Percentiles rank a stretch among this genome's conserved stretches.
phyloP scores from a whole-genome alignment of 2,888 invertebrate species.

The Microplitis deprimator region DNA sequence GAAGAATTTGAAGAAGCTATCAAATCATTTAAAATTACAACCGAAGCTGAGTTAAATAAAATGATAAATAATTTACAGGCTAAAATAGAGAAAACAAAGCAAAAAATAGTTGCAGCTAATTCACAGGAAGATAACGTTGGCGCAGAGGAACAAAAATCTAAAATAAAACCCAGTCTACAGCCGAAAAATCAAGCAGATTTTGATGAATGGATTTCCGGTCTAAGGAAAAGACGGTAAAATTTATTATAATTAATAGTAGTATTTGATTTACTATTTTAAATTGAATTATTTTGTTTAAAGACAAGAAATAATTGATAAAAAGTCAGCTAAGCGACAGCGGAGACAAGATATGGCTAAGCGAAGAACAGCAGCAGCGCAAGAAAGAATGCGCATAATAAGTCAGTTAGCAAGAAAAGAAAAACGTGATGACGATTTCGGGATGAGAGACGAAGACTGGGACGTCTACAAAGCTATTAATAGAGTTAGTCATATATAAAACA shows the following conservation, averaged over 20 bases:
- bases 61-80: conserved; percentile 79
- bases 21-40: conserved; percentile 82
- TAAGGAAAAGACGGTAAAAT: conserved; percentile 76
- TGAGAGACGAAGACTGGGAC: conserved; percentile 96
- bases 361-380: conserved; percentile 92
- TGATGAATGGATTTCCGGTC: conserved; percentile 74
- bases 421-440: conserved; percentile 91
- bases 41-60: conserved; percentile 85
- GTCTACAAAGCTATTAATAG: conserved; percentile 91
- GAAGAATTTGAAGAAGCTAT: conserved; percentile 83
- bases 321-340: conserved; percentile 83
- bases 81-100: conserved; percentile 84
- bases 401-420: conserved; percentile 86
- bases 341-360: conserved; percentile 91
- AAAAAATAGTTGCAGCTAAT: conserved; percentile 81
- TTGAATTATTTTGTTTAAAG: conserved; percentile 68
- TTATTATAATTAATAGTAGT: conserved; percentile 20
- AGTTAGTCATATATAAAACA: conserved; percentile 66
- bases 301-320: conserved; percentile 81
- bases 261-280: not conserved
- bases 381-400: conserved; percentile 94
- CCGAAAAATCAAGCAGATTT: conserved; percentile 73
- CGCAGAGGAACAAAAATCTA: conserved; percentile 73
- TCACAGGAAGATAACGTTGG: conserved; percentile 77
- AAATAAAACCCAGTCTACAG: conserved; percentile 69